Evolutionary conservation across 2,888 invertebrate species (phyloP).

Genomic region (Trachelus tabidus): DNA sequence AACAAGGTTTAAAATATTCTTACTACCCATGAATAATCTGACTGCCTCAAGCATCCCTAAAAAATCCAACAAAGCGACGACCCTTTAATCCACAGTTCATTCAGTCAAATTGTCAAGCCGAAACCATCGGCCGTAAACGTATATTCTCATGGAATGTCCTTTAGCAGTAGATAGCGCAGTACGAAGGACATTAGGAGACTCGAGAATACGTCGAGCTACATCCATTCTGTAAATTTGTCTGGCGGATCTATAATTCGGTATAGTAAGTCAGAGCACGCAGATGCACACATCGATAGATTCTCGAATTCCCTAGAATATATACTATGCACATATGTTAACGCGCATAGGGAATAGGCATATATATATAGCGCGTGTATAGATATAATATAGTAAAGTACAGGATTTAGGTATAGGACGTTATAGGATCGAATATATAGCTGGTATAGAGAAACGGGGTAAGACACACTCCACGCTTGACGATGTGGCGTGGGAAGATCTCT

Average conservation of each 20-base stretch:
- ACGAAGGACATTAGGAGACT: slow-evolving; percentile 16
- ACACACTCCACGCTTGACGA: slow-evolving; percentile 19
- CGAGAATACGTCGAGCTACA: slow-evolving; percentile 20
- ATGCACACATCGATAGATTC: slow-evolving; percentile 3
- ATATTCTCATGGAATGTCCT: not conserved
- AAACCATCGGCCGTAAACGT: not conserved
- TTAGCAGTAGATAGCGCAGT: not conserved
- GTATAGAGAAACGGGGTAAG: slow-evolving; percentile 16
- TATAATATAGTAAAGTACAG: not conserved
- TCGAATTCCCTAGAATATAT: not conserved
- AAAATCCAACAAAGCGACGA: not conserved
- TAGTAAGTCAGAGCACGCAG: slow-evolving; percentile 10
- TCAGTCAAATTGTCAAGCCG: not conserved
- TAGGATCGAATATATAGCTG: slow-evolving; percentile 1
- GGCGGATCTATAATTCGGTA: slow-evolving; percentile 22
- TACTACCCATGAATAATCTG: not conserved
- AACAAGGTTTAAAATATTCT: not conserved
- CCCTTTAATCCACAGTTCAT: not conserved
- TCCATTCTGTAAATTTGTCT: slow-evolving; percentile 24
- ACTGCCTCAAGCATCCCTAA: not conserved
- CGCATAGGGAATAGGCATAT: not conserved
- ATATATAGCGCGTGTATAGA: not conserved
- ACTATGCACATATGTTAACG: not conserved
- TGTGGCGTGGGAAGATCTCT: slow-evolving; percentile 41
- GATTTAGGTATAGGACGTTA: slow-evolving; percentile 4